Evolutionary conservation across 2,888 invertebrate species (phyloP).

Genomic region (Autographa pulchrina): DNA sequence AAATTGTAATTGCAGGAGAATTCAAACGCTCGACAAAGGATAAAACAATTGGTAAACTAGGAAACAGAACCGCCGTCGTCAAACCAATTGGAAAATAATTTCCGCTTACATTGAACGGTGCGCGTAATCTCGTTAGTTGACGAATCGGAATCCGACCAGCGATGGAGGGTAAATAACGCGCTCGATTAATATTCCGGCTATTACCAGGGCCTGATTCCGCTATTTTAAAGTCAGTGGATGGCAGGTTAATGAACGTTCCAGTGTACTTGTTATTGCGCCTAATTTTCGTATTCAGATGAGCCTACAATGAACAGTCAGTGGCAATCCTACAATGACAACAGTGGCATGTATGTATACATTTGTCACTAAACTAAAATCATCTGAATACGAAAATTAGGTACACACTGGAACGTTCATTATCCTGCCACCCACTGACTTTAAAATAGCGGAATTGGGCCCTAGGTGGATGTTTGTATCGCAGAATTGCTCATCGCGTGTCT

Average conservation of each 20-base stretch:
- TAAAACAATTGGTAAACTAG: conserved; percentile 39
- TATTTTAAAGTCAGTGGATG: too few species aligned
- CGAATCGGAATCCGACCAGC: conserved; percentile 35
- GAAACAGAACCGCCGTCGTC: conserved; percentile 32
- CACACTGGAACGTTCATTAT: too few species aligned
- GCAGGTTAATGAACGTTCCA: too few species aligned
- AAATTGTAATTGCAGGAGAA: neutral
- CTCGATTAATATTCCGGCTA: conserved; percentile 15
- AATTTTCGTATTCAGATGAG: too few species aligned
- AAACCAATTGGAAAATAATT: conserved; percentile 49
- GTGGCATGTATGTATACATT: too few species aligned
- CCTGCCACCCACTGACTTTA: too few species aligned
- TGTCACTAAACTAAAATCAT: too few species aligned
- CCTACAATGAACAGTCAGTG: too few species aligned
- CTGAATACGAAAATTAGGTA: too few species aligned
- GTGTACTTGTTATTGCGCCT: too few species aligned
- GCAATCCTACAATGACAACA: too few species aligned
- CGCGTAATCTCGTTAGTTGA: conserved; percentile 38
- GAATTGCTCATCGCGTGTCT: neutral
- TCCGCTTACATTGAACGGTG: conserved; percentile 38
- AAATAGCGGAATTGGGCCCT: too few species aligned
- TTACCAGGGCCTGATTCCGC: conserved; percentile 3
- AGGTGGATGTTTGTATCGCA: neutral
- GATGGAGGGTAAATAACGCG: conserved; percentile 36
- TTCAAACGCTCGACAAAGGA: conserved; percentile 13